Evolutionary conservation across 2,888 invertebrate genomes (phyloP), one percentile per base, ranked within the genome.

Genomic region (Sarcophaga subvicina): DNA sequence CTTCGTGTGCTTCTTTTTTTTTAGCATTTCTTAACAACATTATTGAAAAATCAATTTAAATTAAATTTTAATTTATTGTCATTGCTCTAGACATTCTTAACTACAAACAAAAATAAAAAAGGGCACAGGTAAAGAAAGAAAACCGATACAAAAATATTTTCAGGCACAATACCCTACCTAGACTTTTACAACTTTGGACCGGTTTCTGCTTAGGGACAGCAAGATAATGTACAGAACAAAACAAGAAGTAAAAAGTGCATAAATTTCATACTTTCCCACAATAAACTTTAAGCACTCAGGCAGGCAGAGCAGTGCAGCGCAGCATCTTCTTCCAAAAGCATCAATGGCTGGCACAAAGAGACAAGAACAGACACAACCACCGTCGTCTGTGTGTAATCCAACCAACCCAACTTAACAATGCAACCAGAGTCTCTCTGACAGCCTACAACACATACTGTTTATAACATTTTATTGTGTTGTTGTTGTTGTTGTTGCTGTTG

Each of bases 41-140:
- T 76, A 60, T 75, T 70, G 66, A 86, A 80, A 78, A 80, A 83
- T 75, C 73, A 87, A 75, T 87, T 81, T 83, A 87, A 87, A 83
- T 83, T 83, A 81, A 87, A 84, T 69, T 83, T 84, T 71, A 71
- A 84, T 87, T 83, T 84, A 87, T 87, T 83, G 77, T 78, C 83
- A 87, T 67, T 81, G 73, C 63, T 76, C n/a, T 63, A 70, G 75
- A 75, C 83, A 75, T 64, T 63, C 64, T 75, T 75, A 49, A 79
- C 49, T 70, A 11, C 75, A 45, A 3, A 67, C 20, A 37, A 45
- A 10, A 67, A 45, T 11, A 64, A 64, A 66, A 2, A 27, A 37
- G 1, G 1, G 6, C 37, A 8, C 8, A 8, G 10, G 37, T 37
- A 37, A 2, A 10, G 37, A 37, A 2, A 37, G 37, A 37, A 37